Base-by-base conservation (phyloP, 2,113 vertebrate species). In the Eptesicus fuscus region DNA sequence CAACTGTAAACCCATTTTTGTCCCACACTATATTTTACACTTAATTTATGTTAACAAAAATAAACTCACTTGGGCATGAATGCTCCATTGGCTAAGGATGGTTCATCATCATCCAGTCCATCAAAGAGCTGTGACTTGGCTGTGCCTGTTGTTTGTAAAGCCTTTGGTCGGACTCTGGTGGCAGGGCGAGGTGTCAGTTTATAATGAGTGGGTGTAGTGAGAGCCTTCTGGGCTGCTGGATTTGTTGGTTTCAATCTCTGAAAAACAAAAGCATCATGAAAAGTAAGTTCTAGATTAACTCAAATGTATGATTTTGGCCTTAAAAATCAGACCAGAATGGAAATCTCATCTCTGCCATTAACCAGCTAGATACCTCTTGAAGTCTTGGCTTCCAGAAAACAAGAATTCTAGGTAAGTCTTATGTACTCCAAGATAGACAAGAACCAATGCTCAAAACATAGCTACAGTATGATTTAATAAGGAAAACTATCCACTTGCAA, bases 231-330 rank as follows among this genome's bases (percentile, higher is more conserved):
- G 7, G 99, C 99, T 0, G 99, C 99, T 0, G 99, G 99, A 97
- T 99, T 99, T 28, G 99, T 99, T 1, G 99, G 99, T 85, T 99
- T 99, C 95, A 99, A 98, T 82, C 99, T 99, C 99, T 99, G 98
- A 22, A 97, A 97, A 47, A 59, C 16, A 70, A 80, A 95, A 94
- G 11, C 65, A 96, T 80, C 49, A 85, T 91, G 4, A 12, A 63
- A 61, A 61, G 7, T 51, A 47, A 83, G n/a, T 59, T 91, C 32
- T 40, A 32, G n/a, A 61, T 61, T 61, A 61, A 91, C 30, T 83
- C 6, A 90, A 90, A 85, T 44, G 10, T n/a, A 83, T 22, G 22
- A 13, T 69, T 91, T 18, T 76, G 51, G 44, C 22, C 14, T 90
- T 92, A 88, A 93, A 84, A 95, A 69, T 37, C 32, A 44, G 22